Percentiles rank a stretch among this genome's conserved stretches.
Evolutionary conservation across 1,140 invertebrate genomes (phyloP).

Genomic region (Eurosta solidaginis): DNA sequence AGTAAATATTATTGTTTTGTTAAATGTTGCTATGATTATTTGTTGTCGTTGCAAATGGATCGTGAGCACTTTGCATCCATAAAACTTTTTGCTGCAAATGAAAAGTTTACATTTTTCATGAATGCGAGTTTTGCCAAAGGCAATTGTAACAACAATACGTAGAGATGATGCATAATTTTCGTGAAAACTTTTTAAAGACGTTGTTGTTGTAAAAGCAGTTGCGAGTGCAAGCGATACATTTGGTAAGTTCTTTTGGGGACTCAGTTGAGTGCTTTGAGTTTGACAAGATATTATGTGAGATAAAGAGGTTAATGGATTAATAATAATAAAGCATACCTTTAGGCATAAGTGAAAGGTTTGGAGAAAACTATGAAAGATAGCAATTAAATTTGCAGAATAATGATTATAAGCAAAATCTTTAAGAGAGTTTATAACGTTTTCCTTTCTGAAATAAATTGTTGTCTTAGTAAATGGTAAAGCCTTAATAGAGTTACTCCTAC

Average conservation of each 20-base stretch:
- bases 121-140: neutral
- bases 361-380: no score
- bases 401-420: no score
- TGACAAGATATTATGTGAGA: neutral
- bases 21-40: neutral
- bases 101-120: constrained; percentile 15
- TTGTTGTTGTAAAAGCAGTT: neutral
- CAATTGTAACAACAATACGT: neutral
- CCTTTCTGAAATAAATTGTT: no score
- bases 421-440: no score
- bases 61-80: neutral
- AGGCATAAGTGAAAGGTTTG: neutral
- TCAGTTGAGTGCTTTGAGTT: neutral
- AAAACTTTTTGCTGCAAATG: constrained; percentile 1
- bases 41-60: neutral
- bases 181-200: neutral
- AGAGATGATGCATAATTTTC: neutral
- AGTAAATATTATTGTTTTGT: constrained; percentile 18
- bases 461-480: no score
- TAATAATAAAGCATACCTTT: neutral
- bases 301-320: constrained; percentile 4
- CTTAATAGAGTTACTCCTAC: no score
- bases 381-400: no score
- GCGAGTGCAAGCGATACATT: neutral
- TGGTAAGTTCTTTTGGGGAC: neutral